Base-by-base conservation (phyloP, 2,888 invertebrate species). In the Perizoma affinitatum region DNA sequence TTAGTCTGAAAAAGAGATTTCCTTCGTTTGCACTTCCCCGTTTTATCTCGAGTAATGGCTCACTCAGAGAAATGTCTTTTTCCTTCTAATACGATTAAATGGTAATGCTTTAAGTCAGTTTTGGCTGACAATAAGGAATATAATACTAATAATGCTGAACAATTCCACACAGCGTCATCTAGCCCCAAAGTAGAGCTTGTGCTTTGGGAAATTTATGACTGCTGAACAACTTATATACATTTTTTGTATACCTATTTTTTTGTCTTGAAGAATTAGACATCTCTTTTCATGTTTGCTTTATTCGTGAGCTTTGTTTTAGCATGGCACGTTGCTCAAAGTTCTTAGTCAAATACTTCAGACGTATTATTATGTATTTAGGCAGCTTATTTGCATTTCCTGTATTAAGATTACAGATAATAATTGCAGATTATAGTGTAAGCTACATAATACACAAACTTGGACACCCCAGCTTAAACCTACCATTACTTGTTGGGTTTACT, bases 1-100 rank as follows among this genome's bases (percentile, higher is more conserved):
- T 60, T 52, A 53, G 45, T 44, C 34, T 40, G 38, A 51, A 51
- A 45, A 43, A 10, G 59, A 61, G 54, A 54, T 61, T 62, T 61
- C 58, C 51, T 61, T 57, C 57, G 54, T 54, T 55, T 41, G 61
- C 59, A 54, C 54, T 58, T 61, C 61, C 53, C 47, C 38, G 60
- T 66, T 66, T 70, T 68, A 66, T 66, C 63, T 68, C 66, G 55
- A 55, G 54, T 59, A 61, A 61, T 65, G 59, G 53, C 63, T 63
- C 40, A 43, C 33, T 44, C 35, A 9, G 41, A 51, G n/a, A 47
- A 45, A 66, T 54, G 41, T 53, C 54, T 52, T 52, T 58, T 58
- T 53, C 44, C 49, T 48, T 45, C 34, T 48, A 58, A 52, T 54
- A 10, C 38, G 47, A 52, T 58, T 46, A 47, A 51, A 33, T 40